Evolutionary conservation across 1,140 invertebrate genomes (phyloP), one percentile per base, ranked within the genome.

Genomic region (Tetramorium alpestre): DNA sequence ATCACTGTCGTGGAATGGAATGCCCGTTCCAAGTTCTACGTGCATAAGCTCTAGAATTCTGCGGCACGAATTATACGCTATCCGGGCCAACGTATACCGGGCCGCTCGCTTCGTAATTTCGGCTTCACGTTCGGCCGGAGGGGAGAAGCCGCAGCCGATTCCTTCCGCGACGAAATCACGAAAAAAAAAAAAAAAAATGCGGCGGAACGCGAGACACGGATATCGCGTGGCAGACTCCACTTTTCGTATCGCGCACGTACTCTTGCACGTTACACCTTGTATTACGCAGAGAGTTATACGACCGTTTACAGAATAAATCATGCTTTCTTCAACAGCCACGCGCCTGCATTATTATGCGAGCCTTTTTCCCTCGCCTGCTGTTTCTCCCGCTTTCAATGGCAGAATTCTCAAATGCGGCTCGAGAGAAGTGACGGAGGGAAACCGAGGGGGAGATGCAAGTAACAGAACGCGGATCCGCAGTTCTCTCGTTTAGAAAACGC

Each of bases 1-100:
- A 84, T 84, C 80, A 84, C 80, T 62, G 80, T 84, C 80, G 69
- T 3, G 11, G 13, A 84, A 62, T 18, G 80, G 80, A 82, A 73
- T 70, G 69, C 41, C 10, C 69, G 25, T 47, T 49, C 54, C 18
- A 84, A 75, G 18, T 75, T 62, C 54, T 28, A 60, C 69, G 41
- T 25, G 80, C 54, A 84, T 84, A 60, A 84, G 22, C 8, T 84
- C 80, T 60, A 60, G 41, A 75, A 10, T 60, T 62, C 69, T 33
- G 18, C 38, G 56, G 56, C 28, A 62, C 51, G 69, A 75, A 75
- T 75, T 84, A 84, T 60, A 75, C 41, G 69, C 54, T 84, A 73
- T 75, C 75, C 49, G 80, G 80, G 69, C 54, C 51, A 60, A 62
- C 69, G 69, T 84, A 16, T 16, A 7, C 11, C 28, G 54, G 33